phyloP scores from a whole-genome alignment of 2,888 invertebrate genomes.

The Drosophila lutescens region DNA sequence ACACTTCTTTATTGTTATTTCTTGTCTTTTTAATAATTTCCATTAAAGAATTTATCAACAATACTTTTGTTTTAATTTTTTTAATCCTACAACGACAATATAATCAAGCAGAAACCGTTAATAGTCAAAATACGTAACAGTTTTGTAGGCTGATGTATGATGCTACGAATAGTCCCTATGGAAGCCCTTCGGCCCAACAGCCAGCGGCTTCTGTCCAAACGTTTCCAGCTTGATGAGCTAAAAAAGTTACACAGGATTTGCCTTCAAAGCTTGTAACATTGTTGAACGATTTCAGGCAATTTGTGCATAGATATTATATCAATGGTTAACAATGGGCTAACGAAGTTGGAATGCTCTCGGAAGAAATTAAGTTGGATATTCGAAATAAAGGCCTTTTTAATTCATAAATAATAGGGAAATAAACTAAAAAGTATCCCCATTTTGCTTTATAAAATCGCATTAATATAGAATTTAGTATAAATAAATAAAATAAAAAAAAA shows the following conservation, averaged over 20 bases:
- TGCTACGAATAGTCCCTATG: conserved; percentile 25
- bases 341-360: conserved; percentile 36
- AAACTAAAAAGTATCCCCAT: too few relatives aligned
- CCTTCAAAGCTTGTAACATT: conserved; percentile 45
- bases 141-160: conserved; percentile 16
- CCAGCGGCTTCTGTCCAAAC: conserved; percentile 71
- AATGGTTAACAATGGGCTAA: conserved; percentile 6
- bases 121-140: too few relatives aligned
- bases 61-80: too few relatives aligned
- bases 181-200: conserved; percentile 33
- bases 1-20: too few relatives aligned
- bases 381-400: too few relatives aligned
- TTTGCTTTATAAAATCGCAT: too few relatives aligned
- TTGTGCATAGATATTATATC: conserved; percentile 11
- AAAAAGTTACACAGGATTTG: conserved; percentile 66
- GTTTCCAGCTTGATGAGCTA: conserved; percentile 78
- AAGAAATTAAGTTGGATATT: not conserved
- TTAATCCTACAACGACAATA: too few relatives aligned
- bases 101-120: too few relatives aligned
- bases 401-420: too few relatives aligned
- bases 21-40: too few relatives aligned
- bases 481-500: not conserved
- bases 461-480: too few relatives aligned
- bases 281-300: conserved; percentile 31
- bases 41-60: too few relatives aligned